Conservation (phyloP, 2,113 vertebrate species). For the Lepisosteus oculatus region DNA sequence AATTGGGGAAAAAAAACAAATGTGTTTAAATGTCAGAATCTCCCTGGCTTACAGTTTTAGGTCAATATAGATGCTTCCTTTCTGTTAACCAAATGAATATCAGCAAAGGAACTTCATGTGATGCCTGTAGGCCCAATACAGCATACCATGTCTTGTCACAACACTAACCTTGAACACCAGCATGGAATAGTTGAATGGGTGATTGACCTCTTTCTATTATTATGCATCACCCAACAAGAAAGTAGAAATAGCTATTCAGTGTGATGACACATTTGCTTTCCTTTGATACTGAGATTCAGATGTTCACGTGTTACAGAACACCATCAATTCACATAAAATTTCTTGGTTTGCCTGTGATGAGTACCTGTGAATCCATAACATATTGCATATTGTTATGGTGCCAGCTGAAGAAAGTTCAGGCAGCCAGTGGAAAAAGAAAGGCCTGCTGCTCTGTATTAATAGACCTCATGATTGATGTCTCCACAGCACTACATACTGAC, state of each 20-base stretch:
- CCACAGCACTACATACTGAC: conserved; percentile 86
- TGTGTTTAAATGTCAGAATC: conserved; percentile 28
- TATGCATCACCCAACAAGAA: too few species aligned
- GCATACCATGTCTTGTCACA: neutral
- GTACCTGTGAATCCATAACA: too few species aligned
- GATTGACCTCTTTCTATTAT: too few species aligned
- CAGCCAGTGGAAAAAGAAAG: too few species aligned
- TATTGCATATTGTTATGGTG: too few species aligned
- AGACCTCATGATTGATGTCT: neutral
- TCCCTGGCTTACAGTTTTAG: conserved; percentile 14
- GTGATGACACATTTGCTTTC: too few species aligned
- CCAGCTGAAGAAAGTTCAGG: too few species aligned
- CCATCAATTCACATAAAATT: neutral
- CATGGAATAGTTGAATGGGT: neutral
- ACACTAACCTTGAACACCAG: neutral
- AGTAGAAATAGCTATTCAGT: too few species aligned
- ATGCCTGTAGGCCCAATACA: neutral
- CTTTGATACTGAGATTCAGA: neutral
- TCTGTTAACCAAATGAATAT: neutral
- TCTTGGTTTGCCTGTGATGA: neutral
- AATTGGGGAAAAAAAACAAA: conserved; percentile 34
- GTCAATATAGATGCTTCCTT: neutral
- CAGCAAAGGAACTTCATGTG: neutral
- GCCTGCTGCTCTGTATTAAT: neutral
- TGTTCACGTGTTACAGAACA: neutral